These are phyloP conservation scores for Axinella damicornis DNA, from an alignment of 37 sponge, comb jelly and placozoan species.

Conservation along the genomic window DNA sequence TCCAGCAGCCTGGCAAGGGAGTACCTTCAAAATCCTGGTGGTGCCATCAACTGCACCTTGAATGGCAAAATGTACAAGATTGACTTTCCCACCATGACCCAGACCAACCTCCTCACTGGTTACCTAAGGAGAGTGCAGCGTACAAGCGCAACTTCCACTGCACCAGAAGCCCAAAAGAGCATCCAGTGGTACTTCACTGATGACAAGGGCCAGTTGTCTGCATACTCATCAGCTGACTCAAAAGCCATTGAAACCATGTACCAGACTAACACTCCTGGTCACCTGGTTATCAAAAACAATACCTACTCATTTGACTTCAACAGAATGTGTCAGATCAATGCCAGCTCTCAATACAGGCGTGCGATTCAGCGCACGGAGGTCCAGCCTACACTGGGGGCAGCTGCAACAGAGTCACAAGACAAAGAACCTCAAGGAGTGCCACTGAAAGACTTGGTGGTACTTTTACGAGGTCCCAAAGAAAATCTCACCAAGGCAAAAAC, in stretches of 20 bases:
- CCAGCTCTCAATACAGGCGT: slow-evolving; percentile 26
- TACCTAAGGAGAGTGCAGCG: slow-evolving; percentile 13
- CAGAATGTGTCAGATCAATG: slow-evolving; percentile 64
- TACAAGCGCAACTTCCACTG: background rate
- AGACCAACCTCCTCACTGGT: slow-evolving; percentile 59
- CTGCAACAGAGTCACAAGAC: background rate
- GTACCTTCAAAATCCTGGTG: slow-evolving; percentile 29
- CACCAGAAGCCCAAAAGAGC: background rate
- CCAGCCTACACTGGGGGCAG: background rate
- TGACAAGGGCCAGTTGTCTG: slow-evolving; percentile 30
- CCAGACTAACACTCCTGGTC: slow-evolving; percentile 11
- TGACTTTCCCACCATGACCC: slow-evolving; percentile 71
- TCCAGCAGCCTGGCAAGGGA: slow-evolving; percentile 8
- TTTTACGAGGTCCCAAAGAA: slow-evolving; percentile 49
- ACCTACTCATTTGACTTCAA: slow-evolving; percentile 56
- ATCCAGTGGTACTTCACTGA: slow-evolving; percentile 61
- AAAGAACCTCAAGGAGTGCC: background rate
- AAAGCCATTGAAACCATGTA: slow-evolving; percentile 60
- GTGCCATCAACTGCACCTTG: background rate
- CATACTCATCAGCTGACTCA: slow-evolving; percentile 51
- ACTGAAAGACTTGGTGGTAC: slow-evolving; percentile 2
- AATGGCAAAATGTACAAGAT: slow-evolving; percentile 35
- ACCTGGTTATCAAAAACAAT: slow-evolving; percentile 28
- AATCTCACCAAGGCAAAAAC: slow-evolving; percentile 22
- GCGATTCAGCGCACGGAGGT: background rate